phyloP scores from a whole-genome alignment of 1,140 invertebrate genomes.

The Scylla paramamosain region DNA sequence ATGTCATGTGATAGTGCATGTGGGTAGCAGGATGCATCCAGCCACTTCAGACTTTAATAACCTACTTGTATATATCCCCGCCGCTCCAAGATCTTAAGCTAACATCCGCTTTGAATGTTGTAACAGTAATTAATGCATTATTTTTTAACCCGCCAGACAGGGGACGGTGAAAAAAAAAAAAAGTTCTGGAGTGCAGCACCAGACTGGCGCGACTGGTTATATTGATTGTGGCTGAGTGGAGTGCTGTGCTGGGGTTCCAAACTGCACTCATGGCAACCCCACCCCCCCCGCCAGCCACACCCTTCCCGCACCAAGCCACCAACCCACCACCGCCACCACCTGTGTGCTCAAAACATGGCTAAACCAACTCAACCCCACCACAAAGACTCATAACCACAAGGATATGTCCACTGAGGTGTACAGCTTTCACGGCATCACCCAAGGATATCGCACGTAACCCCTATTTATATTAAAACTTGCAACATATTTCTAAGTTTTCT shows the following conservation, averaged over 20 bases:
- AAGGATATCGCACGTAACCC: not conserved
- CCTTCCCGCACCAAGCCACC: not conserved
- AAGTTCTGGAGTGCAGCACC: not conserved
- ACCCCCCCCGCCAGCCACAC: not conserved
- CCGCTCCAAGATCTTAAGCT: too few species aligned
- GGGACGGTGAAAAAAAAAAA: not conserved
- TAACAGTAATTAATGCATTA: not conserved
- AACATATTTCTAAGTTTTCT: not conserved
- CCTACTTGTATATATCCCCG: too few species aligned
- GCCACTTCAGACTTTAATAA: too few species aligned
- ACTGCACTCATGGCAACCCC: conserved; percentile 18
- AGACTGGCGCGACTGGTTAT: conserved; percentile 18
- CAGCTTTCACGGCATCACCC: not conserved
- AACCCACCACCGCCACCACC: not conserved
- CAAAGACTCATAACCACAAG: not conserved
- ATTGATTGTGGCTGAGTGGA: conserved; percentile 12
- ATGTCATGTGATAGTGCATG: not conserved
- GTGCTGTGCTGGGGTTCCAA: conserved; percentile 9
- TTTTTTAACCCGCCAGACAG: not conserved
- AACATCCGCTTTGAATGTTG: too few species aligned
- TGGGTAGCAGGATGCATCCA: not conserved
- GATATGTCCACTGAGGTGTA: not conserved
- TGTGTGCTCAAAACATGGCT: not conserved
- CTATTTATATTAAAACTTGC: not conserved
- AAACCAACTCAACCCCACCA: not conserved